Conservation (phyloP, 23 tunicate genomes). For the Clavelina lepadiformis region DNA sequence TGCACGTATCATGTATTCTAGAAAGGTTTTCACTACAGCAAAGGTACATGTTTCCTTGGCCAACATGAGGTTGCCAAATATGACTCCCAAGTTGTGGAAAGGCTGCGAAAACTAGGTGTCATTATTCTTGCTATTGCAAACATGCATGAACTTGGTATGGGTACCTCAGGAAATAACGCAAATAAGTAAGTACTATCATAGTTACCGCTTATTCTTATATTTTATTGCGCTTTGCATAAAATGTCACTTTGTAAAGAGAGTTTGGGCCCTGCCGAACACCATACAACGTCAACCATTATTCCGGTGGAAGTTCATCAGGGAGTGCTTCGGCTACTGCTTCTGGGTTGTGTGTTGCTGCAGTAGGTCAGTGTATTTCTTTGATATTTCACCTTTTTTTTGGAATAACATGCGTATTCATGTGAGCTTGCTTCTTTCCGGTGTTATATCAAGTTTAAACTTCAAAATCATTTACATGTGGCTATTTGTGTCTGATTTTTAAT, state of each 20-base stretch:
- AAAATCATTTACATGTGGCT: too few relatives aligned
- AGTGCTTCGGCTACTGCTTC: constrained; percentile 73
- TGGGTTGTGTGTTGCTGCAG: constrained; percentile 44
- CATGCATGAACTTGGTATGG: constrained; percentile 74
- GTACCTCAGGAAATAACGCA: constrained; percentile 65
- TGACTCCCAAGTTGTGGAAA: constrained; percentile 40
- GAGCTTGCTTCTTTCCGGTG: neutral
- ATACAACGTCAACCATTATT: constrained; percentile 28
- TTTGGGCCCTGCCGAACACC: constrained; percentile 68
- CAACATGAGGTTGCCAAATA: neutral
- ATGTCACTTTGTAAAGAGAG: constrained; percentile 21
- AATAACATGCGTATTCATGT: neutral
- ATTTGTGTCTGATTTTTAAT: too few relatives aligned
- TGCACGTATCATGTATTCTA: constrained; percentile 11
- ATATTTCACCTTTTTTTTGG: constrained; percentile 1
- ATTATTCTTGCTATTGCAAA: constrained; percentile 69
- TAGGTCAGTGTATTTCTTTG: constrained; percentile 20
- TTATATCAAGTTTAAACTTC: neutral
- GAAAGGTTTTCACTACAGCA: constrained; percentile 40
- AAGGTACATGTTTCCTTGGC: constrained; percentile 33
- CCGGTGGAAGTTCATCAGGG: constrained; percentile 90
- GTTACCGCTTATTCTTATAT: neutral
- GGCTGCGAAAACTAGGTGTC: constrained; percentile 46
- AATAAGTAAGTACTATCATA: constrained; percentile 30
- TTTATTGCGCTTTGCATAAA: neutral